Evolutionary conservation across 92 coral and sea anemone genomes (phyloP), one percentile per base, ranked within the genome.

Genomic region (Epizoanthus scotinus): DNA sequence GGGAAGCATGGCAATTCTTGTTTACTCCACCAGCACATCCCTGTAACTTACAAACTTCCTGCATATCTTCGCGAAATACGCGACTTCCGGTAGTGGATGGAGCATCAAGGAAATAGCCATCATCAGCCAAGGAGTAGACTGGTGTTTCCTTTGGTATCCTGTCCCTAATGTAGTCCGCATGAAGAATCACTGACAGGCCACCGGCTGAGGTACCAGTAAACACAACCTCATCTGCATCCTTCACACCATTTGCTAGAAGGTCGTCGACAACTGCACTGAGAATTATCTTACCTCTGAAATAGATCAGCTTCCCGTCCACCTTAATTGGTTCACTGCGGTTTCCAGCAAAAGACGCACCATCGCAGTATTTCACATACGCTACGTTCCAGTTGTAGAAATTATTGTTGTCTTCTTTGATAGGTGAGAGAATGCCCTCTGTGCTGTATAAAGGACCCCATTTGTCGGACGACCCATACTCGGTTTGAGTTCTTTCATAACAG

Each of bases 131-230:
- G 1, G 98, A 88, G 73, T 85, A 86, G 25, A 93, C 75, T 20
- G 70, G 71, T 7, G 86, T 87, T 17, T 67, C 56, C 19, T 74
- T 25, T 14, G 90, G 90, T 22, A 95, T 71, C 66, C 84, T 87
- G 13, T 83, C 67, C 50, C 86, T 85, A 62, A 95, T 90, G 84
- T 82, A 95, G 67, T 95, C 99, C 5, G 95, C 90, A 61, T 95
- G 91, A 13, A 95, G 70, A 78, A 93, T 85, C 6, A 95, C 99
- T 0, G 99, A 94, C 22, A 95, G 77, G 9, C 95, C 94, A 6
- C 98, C 98, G 26, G 99, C 99, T 15, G 98, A 95, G 57, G 95
- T 93, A 6, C 99, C 99, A 17, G 95, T 82, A 79, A 95, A 90
- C 36, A 95, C 84, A 62, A 95, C 94, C 10, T 89, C 85, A 15